These are phyloP conservation scores for Characodon lateralis DNA, from an alignment of 2,797 vertebrate genomes.

Conservation along the genomic window DNA sequence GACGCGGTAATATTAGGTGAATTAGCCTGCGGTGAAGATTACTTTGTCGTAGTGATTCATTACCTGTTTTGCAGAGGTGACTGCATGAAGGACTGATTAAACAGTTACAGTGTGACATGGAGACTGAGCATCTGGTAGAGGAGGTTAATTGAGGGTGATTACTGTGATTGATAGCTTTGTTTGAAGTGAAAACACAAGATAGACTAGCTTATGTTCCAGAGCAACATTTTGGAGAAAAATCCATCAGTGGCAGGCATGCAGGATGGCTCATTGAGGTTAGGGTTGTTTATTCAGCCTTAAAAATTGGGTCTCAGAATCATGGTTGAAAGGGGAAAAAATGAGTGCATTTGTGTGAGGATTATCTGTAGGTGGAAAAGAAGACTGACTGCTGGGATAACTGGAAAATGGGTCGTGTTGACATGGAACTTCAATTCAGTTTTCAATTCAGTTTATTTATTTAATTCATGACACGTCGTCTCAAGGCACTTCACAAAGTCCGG, in stretches of 20 bases:
- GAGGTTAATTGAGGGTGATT: conserved; percentile 88
- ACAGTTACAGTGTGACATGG: conserved; percentile 70
- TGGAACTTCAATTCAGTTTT: not conserved
- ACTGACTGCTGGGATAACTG: conserved; percentile 44
- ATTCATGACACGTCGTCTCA: too few species aligned
- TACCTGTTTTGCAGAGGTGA: conserved; percentile 75
- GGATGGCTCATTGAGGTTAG: conserved; percentile 38
- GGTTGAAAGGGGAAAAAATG: conserved; percentile 38
- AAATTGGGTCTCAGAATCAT: conserved; percentile 45
- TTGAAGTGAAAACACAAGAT: conserved; percentile 89
- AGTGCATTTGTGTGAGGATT: conserved; percentile 43
- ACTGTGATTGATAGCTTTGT: conserved; percentile 88
- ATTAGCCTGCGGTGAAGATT: conserved; percentile 66
- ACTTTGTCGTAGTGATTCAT: conserved; percentile 72
- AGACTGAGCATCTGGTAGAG: conserved; percentile 72
- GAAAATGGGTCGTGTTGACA: conserved; percentile 71
- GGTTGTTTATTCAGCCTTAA: conserved; percentile 38
- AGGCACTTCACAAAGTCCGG: too few species aligned
- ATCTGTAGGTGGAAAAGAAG: conserved; percentile 38
- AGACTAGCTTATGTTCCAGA: conserved; percentile 84
- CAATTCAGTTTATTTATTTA: too few species aligned
- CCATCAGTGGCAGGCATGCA: conserved; percentile 67
- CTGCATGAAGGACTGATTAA: conserved; percentile 52
- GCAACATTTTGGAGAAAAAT: conserved; percentile 84
- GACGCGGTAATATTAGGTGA: conserved; percentile 70